A percentile compares a stretch with the other conserved stretches of the same genome.
Conservation (phyloP, 2,888 invertebrate species). For the Lypha dubia region DNA sequence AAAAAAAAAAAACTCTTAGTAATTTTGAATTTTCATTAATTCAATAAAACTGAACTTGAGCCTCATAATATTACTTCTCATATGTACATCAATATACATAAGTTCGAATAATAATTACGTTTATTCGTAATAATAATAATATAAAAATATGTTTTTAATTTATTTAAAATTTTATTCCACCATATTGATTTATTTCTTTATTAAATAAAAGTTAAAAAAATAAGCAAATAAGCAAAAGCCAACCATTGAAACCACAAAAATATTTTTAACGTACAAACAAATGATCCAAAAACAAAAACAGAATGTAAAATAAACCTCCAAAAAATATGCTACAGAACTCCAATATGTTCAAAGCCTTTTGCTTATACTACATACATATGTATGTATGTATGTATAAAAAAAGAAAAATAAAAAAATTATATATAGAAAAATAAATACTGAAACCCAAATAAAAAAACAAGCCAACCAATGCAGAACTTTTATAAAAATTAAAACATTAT, state of each 20-base stretch:
- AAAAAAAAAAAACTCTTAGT: too few species aligned
- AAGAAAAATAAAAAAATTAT: too few species aligned
- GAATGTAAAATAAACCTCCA: conserved; percentile 38
- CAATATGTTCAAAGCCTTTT: conserved; percentile 44
- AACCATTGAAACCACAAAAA: conserved; percentile 55
- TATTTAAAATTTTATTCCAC: conserved; percentile 50
- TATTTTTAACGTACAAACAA: conserved; percentile 38
- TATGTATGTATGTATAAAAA: too few species aligned
- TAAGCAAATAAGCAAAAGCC: conserved; percentile 5
- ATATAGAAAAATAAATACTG: conserved; percentile 9
- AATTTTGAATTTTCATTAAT: too few species aligned
- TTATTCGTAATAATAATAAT: too few species aligned
- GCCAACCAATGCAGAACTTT: not conserved
- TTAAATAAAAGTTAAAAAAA: conserved; percentile 6
- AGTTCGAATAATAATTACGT: too few species aligned
- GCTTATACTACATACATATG: conserved; percentile 18
- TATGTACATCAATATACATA: too few species aligned
- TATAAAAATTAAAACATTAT: not conserved
- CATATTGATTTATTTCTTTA: conserved; percentile 45
- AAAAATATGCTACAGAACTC: conserved; percentile 47
- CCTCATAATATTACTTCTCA: too few species aligned
- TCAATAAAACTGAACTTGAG: too few species aligned
- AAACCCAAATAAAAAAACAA: conserved; percentile 3
- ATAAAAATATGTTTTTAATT: conserved; percentile 6
- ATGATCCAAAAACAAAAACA: conserved; percentile 16